phyloP scores from a whole-genome alignment of 2,797 vertebrate species.

The Dipus sagitta region DNA sequence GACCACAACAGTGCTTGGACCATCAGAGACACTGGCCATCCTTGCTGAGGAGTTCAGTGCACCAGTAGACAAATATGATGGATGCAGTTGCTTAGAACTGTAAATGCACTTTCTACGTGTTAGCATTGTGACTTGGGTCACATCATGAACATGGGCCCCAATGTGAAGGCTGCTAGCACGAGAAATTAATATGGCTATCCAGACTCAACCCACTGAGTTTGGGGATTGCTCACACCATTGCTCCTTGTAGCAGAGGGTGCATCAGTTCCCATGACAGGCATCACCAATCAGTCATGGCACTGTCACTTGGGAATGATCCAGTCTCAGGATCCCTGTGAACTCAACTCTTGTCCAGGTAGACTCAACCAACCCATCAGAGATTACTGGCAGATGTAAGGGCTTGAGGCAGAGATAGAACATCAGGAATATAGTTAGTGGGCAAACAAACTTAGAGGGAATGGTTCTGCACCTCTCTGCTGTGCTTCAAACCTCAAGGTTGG shows the following conservation, averaged over 20 bases:
- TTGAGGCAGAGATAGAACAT: no score
- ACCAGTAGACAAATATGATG: accelerated
- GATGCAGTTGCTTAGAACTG: neutral
- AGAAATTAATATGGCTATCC: neutral
- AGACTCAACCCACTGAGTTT: neutral
- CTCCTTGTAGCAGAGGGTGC: neutral
- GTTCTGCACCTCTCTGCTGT: neutral
- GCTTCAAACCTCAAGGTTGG: neutral
- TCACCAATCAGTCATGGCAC: neutral
- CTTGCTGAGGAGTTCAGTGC: neutral
- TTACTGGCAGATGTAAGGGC: neutral
- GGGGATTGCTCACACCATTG: no score
- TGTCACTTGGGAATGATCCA: neutral
- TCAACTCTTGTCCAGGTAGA: accelerated
- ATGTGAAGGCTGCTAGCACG: accelerated
- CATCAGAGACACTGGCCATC: neutral
- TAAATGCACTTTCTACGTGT: no score
- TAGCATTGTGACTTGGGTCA: neutral
- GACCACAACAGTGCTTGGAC: neutral
- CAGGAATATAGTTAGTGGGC: accelerated
- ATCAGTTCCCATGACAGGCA: accelerated
- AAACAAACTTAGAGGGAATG: neutral
- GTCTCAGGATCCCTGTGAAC: neutral
- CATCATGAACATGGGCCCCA: neutral
- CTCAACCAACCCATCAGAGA: accelerated